Evolutionary conservation across 2,888 invertebrate genomes (phyloP).

Genomic region (Ophonus ardosiacus): DNA sequence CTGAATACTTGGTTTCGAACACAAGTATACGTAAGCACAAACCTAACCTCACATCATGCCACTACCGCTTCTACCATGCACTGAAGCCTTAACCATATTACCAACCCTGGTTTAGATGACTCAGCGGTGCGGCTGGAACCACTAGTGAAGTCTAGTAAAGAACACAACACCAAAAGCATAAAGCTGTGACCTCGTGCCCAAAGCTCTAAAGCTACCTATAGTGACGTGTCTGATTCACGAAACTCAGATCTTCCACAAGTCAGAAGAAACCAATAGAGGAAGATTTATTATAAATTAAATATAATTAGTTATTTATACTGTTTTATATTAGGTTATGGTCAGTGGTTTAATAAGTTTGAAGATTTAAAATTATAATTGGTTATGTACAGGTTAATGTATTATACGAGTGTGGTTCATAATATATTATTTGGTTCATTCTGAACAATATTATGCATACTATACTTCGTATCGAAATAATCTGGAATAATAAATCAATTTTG

Average conservation of each 20-base stretch:
- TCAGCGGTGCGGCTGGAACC: conserved; percentile 37
- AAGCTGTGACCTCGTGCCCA: conserved; percentile 41
- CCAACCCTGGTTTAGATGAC: conserved; percentile 40
- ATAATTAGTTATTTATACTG: background rate
- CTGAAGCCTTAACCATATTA: conserved; percentile 22
- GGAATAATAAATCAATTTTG: no score
- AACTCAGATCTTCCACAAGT: conserved; percentile 2
- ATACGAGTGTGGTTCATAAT: background rate
- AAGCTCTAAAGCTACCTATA: conserved; percentile 40
- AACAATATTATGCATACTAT: no score
- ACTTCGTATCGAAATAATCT: no score
- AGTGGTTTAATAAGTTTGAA: background rate
- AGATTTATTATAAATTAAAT: conserved; percentile 2
- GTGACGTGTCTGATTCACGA: background rate
- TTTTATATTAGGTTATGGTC: background rate
- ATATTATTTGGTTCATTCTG: background rate
- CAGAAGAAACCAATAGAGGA: background rate
- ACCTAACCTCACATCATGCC: background rate
- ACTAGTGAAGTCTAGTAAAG: conserved; percentile 20
- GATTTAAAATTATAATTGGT: background rate
- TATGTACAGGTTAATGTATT: background rate
- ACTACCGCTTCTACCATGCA: conserved; percentile 16
- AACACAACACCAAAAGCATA: conserved; percentile 23
- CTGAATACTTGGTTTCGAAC: background rate
- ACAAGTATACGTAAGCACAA: background rate